These are phyloP conservation scores for Clinocottus analis DNA, from an alignment of 2,113 vertebrate species.

Conservation along the genomic window DNA sequence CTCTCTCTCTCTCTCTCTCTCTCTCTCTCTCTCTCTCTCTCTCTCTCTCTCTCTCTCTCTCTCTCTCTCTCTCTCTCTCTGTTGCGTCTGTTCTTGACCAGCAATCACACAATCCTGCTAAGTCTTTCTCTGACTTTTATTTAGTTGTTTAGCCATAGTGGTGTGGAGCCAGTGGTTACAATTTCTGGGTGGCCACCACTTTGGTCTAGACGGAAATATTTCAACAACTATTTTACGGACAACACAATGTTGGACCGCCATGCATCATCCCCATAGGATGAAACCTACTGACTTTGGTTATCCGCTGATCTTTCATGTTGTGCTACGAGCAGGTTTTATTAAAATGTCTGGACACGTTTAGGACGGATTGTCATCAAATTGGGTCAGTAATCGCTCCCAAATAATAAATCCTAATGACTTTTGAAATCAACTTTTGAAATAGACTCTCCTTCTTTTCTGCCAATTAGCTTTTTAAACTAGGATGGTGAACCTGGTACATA, in stretches of 20 bases:
- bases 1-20: neutral
- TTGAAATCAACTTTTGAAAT: too few species aligned
- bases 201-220: neutral
- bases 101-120: neutral
- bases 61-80: neutral
- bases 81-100: neutral
- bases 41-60: conserved; percentile 6
- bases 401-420: neutral
- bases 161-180: neutral
- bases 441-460: neutral
- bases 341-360: neutral
- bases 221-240: neutral
- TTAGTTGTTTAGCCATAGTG: neutral
- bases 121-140: neutral
- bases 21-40: too few species aligned
- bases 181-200: neutral
- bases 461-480: neutral
- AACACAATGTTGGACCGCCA: neutral
- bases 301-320: neutral
- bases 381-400: too few species aligned
- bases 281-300: neutral
- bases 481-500: neutral
- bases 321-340: neutral
- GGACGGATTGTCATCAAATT: neutral
- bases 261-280: neutral